Base-by-base conservation (phyloP, 2,888 invertebrate species). In the Nomada ruficornis region DNA sequence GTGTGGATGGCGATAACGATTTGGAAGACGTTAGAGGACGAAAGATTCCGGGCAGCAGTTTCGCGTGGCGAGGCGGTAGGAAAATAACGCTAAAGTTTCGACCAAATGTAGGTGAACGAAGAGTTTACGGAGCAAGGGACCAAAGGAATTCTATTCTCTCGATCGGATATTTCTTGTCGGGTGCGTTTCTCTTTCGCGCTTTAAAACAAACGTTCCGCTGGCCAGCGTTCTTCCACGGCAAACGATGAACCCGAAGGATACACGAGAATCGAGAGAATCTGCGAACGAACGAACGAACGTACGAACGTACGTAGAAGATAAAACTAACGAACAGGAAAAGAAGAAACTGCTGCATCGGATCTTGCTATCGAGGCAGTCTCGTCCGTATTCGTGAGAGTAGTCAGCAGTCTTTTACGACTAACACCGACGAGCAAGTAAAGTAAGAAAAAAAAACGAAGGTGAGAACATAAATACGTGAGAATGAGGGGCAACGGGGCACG, bases 331-430 rank as follows among this genome's bases (percentile, higher is more conserved):
- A 57, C 10, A 10, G 36, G 20, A 10, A 57, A 18, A 42, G 11
- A 13, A 57, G 73, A 77, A 87, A 72, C 87, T 82, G 86, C 85
- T 80, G 85, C 85, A 29, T 75, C 72, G 82, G 80, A 69, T 77
- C 77, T 79, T 69, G 74, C 65, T 54, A 42, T 74, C 44, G 55
- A 64, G 69, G 52, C 75, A 87, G 87, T 87, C 82, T 68, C 75
- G 82, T 85, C 80, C 63, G 79, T 80, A 76, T 80, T 60, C 62
- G 77, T 77, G 59, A 57, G 57, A 26, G 72, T 60, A 65, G 82
- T 77, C 76, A 70, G 57, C 76, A 71, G 80, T 85, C 86, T 80
- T 79, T 82, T 64, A 60, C 78, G 69, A 70, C 64, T 23, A 73
- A 74, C 70, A 62, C 62, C 74, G 73, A 74, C 78, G 81, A 69